Percentiles rank a stretch among this genome's conserved stretches.
These are phyloP conservation scores for Cossypha dichroa DNA, from an alignment of 2,797 vertebrate species.

Conservation along the genomic window DNA sequence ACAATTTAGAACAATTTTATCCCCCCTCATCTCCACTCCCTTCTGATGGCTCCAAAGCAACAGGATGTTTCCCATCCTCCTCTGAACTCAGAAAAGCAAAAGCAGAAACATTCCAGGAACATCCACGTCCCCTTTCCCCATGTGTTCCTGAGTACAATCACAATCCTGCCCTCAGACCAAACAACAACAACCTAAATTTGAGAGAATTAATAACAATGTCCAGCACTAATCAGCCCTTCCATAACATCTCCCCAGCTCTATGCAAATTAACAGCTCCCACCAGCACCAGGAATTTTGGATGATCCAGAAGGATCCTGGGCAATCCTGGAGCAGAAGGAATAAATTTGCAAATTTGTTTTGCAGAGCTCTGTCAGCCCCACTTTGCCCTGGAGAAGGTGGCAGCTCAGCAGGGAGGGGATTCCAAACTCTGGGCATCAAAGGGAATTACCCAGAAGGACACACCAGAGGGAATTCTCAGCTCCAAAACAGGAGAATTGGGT, in stretches of 20 bases:
- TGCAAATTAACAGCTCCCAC: background rate
- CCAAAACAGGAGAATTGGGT: background rate
- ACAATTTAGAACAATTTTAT: background rate
- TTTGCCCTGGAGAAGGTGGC: background rate
- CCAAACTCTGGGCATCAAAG: background rate
- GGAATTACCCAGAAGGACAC: background rate
- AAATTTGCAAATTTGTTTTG: background rate
- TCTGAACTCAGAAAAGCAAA: background rate
- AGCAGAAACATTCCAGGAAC: background rate
- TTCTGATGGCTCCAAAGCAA: background rate
- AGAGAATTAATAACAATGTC: background rate
- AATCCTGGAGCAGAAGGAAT: background rate
- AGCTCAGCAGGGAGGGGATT: background rate
- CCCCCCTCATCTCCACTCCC: background rate
- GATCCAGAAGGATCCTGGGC: background rate
- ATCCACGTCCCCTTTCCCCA: background rate
- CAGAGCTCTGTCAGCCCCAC: background rate
- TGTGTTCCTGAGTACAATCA: background rate
- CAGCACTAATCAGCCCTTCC: background rate
- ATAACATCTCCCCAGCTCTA: background rate
- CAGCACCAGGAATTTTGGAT: rapidly evolving
- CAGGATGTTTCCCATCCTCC: background rate
- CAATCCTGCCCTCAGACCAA: background rate
- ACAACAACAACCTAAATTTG: background rate
- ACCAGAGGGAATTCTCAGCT: background rate